A percentile compares a stretch with the other conserved stretches of the same genome.
Evolutionary conservation across 2,113 vertebrate species (phyloP).

Genomic region (Corvus hawaiiensis): DNA sequence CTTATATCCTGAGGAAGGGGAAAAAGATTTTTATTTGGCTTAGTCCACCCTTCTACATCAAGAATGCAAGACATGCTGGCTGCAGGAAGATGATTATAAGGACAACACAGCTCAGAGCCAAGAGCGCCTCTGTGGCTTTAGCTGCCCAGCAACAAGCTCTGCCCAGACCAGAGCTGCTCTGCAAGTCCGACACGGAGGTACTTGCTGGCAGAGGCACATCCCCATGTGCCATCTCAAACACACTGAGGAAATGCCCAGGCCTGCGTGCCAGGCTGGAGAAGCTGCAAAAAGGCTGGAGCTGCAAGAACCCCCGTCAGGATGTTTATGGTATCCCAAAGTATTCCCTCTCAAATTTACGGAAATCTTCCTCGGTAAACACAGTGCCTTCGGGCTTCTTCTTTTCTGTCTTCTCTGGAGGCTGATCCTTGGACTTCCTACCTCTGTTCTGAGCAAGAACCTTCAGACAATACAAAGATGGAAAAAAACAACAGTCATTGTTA

Average conservation of each 20-base stretch:
- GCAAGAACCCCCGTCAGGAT: neutral
- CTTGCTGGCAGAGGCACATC: neutral
- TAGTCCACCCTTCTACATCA: neutral
- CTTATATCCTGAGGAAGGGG: neutral
- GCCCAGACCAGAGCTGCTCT: neutral
- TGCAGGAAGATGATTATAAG: neutral
- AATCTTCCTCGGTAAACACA: conserved; percentile 77
- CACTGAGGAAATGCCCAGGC: fast-evolving
- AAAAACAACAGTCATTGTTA: neutral
- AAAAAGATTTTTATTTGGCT: neutral
- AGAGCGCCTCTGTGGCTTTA: neutral
- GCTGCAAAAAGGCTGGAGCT: neutral
- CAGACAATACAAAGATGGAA: neutral
- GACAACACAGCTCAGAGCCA: neutral
- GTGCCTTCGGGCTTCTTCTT: conserved; percentile 67
- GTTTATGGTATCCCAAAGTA: conserved; percentile 69
- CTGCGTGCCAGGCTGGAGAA: neutral
- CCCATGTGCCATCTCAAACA: neutral
- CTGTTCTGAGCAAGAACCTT: conserved; percentile 71
- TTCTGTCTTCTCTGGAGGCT: conserved; percentile 27
- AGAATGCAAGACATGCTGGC: neutral
- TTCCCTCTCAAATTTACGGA: conserved; percentile 77
- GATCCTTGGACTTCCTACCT: conserved; percentile 75
- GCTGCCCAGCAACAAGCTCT: neutral
- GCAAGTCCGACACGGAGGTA: neutral